Percentiles rank a stretch among this genome's conserved stretches.
Evolutionary conservation across 1,140 invertebrate genomes (phyloP).

Genomic region (Drosophila repletoides): DNA sequence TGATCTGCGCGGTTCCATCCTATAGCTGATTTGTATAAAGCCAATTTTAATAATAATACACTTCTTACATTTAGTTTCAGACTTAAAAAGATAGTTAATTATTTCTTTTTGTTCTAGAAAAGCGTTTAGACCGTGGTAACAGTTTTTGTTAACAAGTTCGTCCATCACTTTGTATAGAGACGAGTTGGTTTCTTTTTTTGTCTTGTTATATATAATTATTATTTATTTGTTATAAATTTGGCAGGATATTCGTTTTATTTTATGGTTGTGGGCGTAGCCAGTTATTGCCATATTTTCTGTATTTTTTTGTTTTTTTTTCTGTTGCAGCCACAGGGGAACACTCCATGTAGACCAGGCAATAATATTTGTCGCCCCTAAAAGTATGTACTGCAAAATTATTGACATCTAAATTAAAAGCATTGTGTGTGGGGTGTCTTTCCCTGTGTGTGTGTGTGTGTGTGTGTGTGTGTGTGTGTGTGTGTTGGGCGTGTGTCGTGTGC

Average conservation of each 20-base stretch:
- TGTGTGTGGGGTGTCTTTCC: neutral
- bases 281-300: no score
- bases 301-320: constrained; percentile 23
- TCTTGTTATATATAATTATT: constrained; percentile 33
- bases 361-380: constrained; percentile 47
- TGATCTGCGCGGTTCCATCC: no score
- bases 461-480: constrained; percentile 27
- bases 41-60: no score
- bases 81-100: no score
- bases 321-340: constrained; percentile 26
- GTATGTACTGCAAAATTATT: constrained; percentile 65
- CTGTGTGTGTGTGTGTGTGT: constrained; percentile 3
- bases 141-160: no score
- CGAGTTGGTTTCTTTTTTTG: neutral
- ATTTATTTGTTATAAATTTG: constrained; percentile 48
- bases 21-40: no score
- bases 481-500: constrained; percentile 34
- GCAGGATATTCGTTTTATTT: constrained; percentile 35
- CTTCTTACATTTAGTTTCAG: no score
- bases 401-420: constrained; percentile 71
- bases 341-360: constrained; percentile 36
- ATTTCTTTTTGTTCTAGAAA: no score
- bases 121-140: no score
- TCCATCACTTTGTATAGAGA: no score
- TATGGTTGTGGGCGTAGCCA: constrained; percentile 9